Evolutionary conservation across 2,797 vertebrate genomes (phyloP), one percentile per base, ranked within the genome.

Genomic region (Loris lydekkerianus): DNA sequence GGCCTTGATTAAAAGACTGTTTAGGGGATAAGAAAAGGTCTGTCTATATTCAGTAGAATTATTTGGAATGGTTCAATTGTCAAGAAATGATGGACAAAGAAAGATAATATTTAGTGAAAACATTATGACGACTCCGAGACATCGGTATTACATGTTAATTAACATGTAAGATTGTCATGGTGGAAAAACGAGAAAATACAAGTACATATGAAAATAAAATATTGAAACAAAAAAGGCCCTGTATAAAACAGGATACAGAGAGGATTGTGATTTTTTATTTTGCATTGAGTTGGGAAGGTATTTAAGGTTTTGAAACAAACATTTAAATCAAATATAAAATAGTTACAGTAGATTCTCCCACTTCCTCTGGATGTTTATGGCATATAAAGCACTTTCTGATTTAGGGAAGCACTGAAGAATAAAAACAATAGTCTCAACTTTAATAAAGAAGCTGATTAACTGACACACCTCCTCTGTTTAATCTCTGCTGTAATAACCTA

Each of bases 281-380:
- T 37, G 61, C 1, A 8, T 31, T 25, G 18, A 75, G 25, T 72
- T 82, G 43, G 58, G 46, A 89, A 89, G 15, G 63, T 37, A 78
- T 69, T 83, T 76, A 80, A 81, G 7, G 40, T 37, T 77, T 92
- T 94, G 31, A 85, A 11, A 60, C 60, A 49, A 60, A 53, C 31
- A 93, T 92, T 94, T 70, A 43, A 65, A 27, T 95, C 60, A 89
- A 92, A 90, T 46, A 61, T 31, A 4, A 63, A 67, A 23, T 21
- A 89, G 53, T 82, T 90, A 61, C 27, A 56, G 43, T 61, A 43
- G 27, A 23, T 70, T 91, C 88, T 93, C 23, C 25, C 9, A 70
- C 14, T 67, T 86, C 86, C 43, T 20, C 89, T 83, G 21, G 49
- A 49, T 58, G 11, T 11, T 69, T 60, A 14, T 81, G 20, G n/a